A percentile compares a stretch with the other conserved stretches of the same genome.
Evolutionary conservation across 2,888 invertebrate species (phyloP).

Genomic region (Dendrolimus pini): DNA sequence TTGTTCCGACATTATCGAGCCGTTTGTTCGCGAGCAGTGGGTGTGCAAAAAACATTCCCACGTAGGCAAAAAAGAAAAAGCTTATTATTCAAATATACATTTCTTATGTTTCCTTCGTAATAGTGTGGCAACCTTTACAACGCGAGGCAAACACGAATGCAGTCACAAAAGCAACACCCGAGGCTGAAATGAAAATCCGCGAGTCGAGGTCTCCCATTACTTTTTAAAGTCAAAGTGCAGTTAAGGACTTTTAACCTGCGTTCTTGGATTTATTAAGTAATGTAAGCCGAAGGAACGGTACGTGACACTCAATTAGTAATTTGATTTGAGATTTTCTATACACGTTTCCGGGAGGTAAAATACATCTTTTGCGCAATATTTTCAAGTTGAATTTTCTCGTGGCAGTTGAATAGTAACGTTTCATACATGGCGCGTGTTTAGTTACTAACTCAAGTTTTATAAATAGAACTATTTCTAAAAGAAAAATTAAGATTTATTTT

Average conservation of each 20-base stretch:
- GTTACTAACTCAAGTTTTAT: neutral
- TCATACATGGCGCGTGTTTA: conserved; percentile 2
- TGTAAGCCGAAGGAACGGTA: conserved; percentile 48
- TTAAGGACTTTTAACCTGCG: conserved; percentile 51
- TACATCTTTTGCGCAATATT: conserved; percentile 11
- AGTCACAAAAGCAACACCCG: conserved; percentile 36
- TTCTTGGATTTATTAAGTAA: conserved; percentile 54
- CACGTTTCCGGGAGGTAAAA: conserved; percentile 29
- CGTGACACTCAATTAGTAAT: conserved; percentile 60
- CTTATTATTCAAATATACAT: conserved; percentile 27
- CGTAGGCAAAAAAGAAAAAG: conserved; percentile 8
- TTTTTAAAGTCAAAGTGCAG: conserved; percentile 50
- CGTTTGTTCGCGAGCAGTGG: too few species aligned
- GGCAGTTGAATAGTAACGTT: conserved; percentile 9
- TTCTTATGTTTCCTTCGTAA: conserved; percentile 27
- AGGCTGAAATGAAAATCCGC: conserved; percentile 52
- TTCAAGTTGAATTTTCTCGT: conserved; percentile 13
- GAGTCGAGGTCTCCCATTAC: conserved; percentile 52
- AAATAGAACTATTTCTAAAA: too few species aligned
- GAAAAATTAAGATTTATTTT: too few species aligned
- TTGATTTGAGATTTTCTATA: conserved; percentile 48
- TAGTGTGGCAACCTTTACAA: conserved; percentile 32
- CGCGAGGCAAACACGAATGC: conserved; percentile 25
- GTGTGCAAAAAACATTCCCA: too few species aligned
- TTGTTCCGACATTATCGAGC: too few species aligned